phyloP scores from a whole-genome alignment of 2,113 vertebrate genomes.

The Nettapus auritus region DNA sequence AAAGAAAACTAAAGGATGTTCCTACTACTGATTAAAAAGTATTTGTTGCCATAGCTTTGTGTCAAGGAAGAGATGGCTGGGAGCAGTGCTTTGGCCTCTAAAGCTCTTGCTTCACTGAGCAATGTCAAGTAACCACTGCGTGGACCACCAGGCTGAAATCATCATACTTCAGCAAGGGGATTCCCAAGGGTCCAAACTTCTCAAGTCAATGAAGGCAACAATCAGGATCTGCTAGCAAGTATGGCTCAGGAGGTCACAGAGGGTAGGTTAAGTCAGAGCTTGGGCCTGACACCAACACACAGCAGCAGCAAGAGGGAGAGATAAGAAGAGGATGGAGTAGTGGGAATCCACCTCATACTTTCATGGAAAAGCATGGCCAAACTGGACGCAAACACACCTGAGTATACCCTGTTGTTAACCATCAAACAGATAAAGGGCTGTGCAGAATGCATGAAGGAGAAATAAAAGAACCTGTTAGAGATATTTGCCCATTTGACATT shows the following conservation, averaged over 20 bases:
- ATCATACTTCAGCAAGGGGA: not conserved
- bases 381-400: not conserved
- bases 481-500: not conserved
- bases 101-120: not conserved
- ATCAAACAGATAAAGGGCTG: not conserved
- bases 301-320: not conserved
- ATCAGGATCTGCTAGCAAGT: not conserved
- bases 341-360: not conserved
- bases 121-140: not conserved
- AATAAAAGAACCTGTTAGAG: not conserved
- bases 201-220: not conserved
- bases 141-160: not conserved
- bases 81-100: not conserved
- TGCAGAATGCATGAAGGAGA: not conserved
- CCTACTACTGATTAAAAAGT: not conserved
- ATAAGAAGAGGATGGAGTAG: not conserved
- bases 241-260: not conserved
- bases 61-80: not conserved
- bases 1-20: not conserved
- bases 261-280: not conserved
- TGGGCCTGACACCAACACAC: not conserved
- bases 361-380: not conserved
- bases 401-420: not conserved
- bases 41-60: not conserved
- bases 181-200: not conserved